Base-by-base conservation (phyloP, 2,797 vertebrate genomes). In the Cuniculus paca region DNA sequence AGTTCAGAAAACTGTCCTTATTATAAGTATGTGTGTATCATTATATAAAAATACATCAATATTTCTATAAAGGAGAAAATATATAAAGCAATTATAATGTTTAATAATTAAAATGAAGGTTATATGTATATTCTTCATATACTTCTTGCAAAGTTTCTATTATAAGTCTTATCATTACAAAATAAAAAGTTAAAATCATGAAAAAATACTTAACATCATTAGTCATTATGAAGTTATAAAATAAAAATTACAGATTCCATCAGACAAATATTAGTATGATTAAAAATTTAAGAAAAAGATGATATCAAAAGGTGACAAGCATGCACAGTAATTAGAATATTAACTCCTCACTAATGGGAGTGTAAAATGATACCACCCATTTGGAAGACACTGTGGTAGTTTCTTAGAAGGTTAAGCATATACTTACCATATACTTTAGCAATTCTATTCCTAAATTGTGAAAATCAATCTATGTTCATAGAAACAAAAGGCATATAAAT, bases 391-490 rank as follows among this genome's bases (percentile, higher is more conserved):
- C 31, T 10, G 61, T 65, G 56, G 7, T 34, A 65, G 48, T 52
- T 90, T 87, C 42, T 65, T n/a, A 48, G 50, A 70, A 34, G 36
- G 22, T 42, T 70, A 77, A 87, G 31, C 16, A 75, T 16, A 22
- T 5, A 45, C 17, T 82, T 82, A 68, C n/a, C 22, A 60, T 65
- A 82, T 39, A 72, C 14, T 16, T 58, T 42, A 52, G 28, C 28
- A 80, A 81, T 90, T 60, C 5, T 8, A 65, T 39, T 58, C 10
- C 4, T 54, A 82, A 31, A 26, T 19, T 65, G 52, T 50, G 54
- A 93, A 86, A 90, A n/a, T 28, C 75, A 95, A 90, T n/a, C 34
- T 42, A 60, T 61, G 36, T 93, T 80, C 50, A 58, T 34, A 75
- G 34, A 90, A 80, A 74, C 19, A 58, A 19, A 54, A 70, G 17